phyloP scores from a whole-genome alignment of 1,140 invertebrate genomes.

The Eufriesea mexicana region DNA sequence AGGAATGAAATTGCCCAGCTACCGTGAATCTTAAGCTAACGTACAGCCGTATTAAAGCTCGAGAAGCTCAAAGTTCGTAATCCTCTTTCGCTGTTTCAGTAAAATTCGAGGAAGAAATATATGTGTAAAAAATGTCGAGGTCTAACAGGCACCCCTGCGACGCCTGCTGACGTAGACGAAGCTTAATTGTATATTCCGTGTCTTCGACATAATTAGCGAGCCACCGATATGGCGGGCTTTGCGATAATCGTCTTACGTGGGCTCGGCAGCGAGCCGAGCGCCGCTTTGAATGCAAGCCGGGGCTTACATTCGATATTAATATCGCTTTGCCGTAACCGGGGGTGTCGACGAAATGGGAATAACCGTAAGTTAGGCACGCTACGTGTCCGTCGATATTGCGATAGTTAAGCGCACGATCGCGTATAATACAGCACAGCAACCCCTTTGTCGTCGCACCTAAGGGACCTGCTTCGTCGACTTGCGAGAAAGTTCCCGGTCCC shows the following conservation, averaged over 20 bases:
- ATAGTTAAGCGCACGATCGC: conserved; percentile 60
- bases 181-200: conserved; percentile 16
- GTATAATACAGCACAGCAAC: conserved; percentile 38
- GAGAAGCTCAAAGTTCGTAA: background rate
- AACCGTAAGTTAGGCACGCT: conserved; percentile 61
- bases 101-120: no score
- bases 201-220: conserved; percentile 41
- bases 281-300: conserved; percentile 52
- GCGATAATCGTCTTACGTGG: conserved; percentile 45
- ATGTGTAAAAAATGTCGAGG: no score
- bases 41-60: no score
- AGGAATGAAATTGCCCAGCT: no score
- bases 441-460: conserved; percentile 45
- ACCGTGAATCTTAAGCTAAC: no score
- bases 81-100: background rate
- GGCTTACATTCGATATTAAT: conserved; percentile 66
- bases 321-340: conserved; percentile 57
- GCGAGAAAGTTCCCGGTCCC: background rate
- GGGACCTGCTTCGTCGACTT: background rate
- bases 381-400: conserved; percentile 66
- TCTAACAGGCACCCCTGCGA: no score
- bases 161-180: background rate
- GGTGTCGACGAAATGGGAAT: conserved; percentile 58
- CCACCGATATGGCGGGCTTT: conserved; percentile 22
- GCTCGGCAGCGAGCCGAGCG: conserved; percentile 2